Base-by-base conservation (phyloP, 2,797 vertebrate genomes). In the Mormyrops boulengeri region DNA sequence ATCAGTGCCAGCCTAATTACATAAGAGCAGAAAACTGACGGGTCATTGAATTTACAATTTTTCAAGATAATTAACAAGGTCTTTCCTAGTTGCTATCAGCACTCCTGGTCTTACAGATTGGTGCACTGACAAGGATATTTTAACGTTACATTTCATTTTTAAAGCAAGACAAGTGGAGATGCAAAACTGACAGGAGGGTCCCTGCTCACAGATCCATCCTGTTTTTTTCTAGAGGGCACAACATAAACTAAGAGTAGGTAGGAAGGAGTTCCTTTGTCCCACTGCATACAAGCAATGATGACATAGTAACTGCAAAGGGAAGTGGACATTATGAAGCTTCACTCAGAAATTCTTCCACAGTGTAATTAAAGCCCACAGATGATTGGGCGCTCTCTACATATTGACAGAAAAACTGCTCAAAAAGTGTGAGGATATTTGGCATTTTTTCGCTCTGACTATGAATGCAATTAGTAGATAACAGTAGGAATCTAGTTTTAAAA, bases 211-310 rank as follows among this genome's bases (percentile, higher is more conserved):
- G 69, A 77, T 44, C 14, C 26, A 77, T 7, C 30, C 4, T 2
- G 26, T 12, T 38, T 9, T 94, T 94, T 93, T 92, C 93, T 92
- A 91, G 92, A 77, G 38, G 69, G 17, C 17, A 41, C 69, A 19
- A 77, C 34, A 77, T 41, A 12, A 12, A 34, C 62, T 69, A 30
- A 12, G 26, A 69, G 26, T 0, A 34, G 62, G 26, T 30, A 12
- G 11, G 62, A 2, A 4, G 26, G 11, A 69, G 3, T 69, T 30
- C 62, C 11, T 69, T 11, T 30, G 62, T 30, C 62, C 22, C 62
- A 11, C 22, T 12, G 26, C 62, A 69, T 34, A 69, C 62, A 69
- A 30, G 11, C 3, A 34, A 69, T 26, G 11, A 69, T 34, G 9
- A 11, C 62, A 69, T 9, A 69, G 62, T 30, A 12, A 34, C 9